phyloP scores from a whole-genome alignment of 2,888 invertebrate species.

The Napeogenes sylphis region DNA sequence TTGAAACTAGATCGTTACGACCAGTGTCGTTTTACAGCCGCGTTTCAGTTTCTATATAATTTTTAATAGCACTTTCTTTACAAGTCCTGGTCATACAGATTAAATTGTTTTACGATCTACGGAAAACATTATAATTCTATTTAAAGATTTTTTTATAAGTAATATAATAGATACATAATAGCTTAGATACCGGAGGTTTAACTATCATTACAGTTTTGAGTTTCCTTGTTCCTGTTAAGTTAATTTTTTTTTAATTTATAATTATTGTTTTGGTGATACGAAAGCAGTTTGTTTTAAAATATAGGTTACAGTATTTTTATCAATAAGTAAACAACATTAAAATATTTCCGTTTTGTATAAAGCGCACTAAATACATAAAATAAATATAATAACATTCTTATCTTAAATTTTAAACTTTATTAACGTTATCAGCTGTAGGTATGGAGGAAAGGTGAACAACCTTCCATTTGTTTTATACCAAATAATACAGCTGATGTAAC shows the following conservation, averaged over 20 bases:
- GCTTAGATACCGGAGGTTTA: no score
- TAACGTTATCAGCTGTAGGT: conserved; percentile 27
- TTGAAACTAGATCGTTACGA: conserved; percentile 60
- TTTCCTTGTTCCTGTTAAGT: no score
- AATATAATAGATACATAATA: no score
- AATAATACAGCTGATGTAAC: conserved; percentile 20
- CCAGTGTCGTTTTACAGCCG: conserved; percentile 55
- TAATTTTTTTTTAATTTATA: no score
- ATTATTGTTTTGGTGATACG: no score
- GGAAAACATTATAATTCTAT: not conserved
- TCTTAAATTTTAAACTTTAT: conserved; percentile 24
- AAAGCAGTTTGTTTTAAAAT: not conserved
- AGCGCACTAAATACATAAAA: no score
- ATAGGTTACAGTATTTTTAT: not conserved
- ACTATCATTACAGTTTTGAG: no score
- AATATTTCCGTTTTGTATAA: no score
- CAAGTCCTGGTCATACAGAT: conserved; percentile 26
- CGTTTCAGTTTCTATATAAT: conserved; percentile 54
- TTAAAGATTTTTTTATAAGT: no score
- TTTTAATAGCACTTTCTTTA: conserved; percentile 50
- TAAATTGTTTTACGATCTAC: conserved; percentile 4
- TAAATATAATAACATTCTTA: not conserved
- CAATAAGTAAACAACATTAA: no score
- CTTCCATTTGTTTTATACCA: conserved; percentile 28
- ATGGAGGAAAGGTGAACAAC: conserved; percentile 28